Conservation (phyloP, 2,797 vertebrate species). For the Spinus pinus region DNA sequence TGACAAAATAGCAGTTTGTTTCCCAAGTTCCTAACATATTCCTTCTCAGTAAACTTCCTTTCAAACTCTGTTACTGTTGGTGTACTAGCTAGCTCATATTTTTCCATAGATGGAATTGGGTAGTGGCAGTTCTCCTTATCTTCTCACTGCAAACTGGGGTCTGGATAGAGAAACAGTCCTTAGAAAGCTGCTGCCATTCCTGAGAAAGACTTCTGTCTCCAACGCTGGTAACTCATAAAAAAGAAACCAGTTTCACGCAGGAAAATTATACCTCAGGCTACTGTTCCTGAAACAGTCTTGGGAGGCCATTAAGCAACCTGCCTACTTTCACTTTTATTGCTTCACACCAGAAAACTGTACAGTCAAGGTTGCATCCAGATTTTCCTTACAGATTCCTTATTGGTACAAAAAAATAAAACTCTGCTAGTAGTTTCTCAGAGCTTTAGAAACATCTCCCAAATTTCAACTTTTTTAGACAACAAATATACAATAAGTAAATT, state of each 20-base stretch:
- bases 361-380: background rate
- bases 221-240: background rate
- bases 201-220: background rate
- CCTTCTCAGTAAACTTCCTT: background rate
- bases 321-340: background rate
- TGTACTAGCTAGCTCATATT: background rate
- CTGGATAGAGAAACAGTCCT: background rate
- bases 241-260: background rate
- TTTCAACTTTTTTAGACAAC: background rate
- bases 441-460: background rate
- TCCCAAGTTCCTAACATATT: background rate
- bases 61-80: background rate
- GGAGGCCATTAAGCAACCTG: background rate
- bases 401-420: background rate
- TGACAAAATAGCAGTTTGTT: background rate
- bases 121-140: background rate
- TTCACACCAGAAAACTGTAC: background rate
- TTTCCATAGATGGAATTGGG: background rate
- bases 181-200: background rate
- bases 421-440: background rate
- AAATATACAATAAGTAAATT: background rate
- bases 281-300: background rate
- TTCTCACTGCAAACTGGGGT: background rate
- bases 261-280: background rate
- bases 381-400: background rate